A percentile compares a stretch with the other conserved stretches of the same genome.
Conservation (phyloP, 2,113 vertebrate genomes). For the Nycticorax nycticorax region DNA sequence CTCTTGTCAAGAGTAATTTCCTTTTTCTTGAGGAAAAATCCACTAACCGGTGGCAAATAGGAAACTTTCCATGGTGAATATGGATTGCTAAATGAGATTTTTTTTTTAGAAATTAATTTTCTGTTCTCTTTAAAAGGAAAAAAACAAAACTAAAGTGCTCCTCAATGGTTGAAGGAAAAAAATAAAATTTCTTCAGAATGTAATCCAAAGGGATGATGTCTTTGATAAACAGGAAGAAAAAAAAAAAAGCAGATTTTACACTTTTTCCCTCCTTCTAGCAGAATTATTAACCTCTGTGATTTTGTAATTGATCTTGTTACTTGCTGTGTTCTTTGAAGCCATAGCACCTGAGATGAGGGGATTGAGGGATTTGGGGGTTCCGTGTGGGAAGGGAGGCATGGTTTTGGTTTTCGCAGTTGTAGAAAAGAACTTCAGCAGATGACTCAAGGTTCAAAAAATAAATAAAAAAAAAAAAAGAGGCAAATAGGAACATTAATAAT, state of each 20-base stretch:
- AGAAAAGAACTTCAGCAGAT: background rate
- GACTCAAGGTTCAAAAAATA: background rate
- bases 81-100: constrained; percentile 6
- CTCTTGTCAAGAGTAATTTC: constrained; percentile 49
- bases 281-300: background rate
- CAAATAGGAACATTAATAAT: background rate
- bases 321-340: background rate
- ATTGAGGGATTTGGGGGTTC: background rate
- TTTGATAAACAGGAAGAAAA: background rate
- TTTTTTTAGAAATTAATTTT: background rate
- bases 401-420: background rate
- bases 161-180: background rate
- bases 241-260: background rate
- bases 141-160: background rate
- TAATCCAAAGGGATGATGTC: background rate
- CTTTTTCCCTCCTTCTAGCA: background rate
- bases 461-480: no score
- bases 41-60: constrained; percentile 8
- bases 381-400: background rate
- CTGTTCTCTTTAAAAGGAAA: background rate
- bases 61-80: constrained; percentile 14
- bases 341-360: background rate
- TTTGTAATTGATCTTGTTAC: background rate
- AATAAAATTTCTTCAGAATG: background rate
- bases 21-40: constrained; percentile 50